Conservation (phyloP, 2,888 invertebrate species). For the Xestoiulus laeticollis region DNA sequence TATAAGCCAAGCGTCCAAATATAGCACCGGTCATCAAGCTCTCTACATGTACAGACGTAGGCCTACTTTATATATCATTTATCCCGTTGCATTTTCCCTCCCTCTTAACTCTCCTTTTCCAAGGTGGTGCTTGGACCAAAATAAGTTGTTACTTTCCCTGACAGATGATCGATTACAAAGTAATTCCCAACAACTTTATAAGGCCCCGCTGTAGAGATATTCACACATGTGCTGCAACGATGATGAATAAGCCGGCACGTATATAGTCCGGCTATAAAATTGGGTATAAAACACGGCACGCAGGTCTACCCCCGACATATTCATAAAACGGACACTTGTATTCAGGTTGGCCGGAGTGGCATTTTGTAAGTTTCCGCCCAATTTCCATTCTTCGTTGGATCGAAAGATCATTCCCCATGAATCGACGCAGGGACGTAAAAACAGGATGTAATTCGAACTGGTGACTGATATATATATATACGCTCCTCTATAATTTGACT, state of each 20-base stretch:
- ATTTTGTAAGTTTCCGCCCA: constrained; percentile 3
- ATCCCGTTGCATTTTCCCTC: not conserved
- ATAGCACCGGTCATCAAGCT: not conserved
- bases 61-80: not conserved
- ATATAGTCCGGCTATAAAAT: not conserved
- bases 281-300: not conserved
- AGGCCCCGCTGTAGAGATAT: not conserved
- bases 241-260: constrained; percentile 11
- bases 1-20: not conserved
- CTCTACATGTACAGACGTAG: too few relatives aligned
- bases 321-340: not conserved
- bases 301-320: not conserved
- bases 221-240: not conserved
- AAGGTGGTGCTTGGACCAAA: not conserved
- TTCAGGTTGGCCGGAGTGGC: not conserved
- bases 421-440: not conserved
- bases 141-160: constrained; percentile 12
- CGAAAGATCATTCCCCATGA: not conserved
- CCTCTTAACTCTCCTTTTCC: not conserved
- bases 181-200: constrained; percentile 43
- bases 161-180: constrained; percentile 39
- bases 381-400: not conserved
- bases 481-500: constrained; percentile 18
- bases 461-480: not conserved
- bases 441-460: not conserved